Evolutionary conservation across 2,113 vertebrate genomes (phyloP).

Genomic region (Thryonomys swinderianus): DNA sequence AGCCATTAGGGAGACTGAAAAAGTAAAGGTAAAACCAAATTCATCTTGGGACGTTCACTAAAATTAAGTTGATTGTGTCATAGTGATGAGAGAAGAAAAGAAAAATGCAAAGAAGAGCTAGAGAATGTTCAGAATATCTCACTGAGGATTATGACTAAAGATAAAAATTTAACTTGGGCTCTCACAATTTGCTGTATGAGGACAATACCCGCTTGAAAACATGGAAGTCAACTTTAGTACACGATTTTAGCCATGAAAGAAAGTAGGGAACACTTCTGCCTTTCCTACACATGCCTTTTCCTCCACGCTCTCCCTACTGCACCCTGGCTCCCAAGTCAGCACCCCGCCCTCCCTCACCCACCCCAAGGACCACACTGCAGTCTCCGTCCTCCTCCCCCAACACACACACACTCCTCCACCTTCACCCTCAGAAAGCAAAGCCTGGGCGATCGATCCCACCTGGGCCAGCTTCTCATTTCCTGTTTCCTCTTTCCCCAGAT

Average conservation of each 20-base stretch:
- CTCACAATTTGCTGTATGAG: not conserved
- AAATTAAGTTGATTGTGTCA: not conserved
- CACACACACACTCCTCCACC: not conserved
- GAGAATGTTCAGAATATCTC: not conserved
- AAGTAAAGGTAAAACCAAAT: not conserved
- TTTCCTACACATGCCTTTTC: not conserved
- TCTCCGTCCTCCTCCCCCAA: fast-evolving
- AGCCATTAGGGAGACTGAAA: not conserved
- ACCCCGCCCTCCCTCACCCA: not conserved
- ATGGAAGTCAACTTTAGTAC: not conserved
- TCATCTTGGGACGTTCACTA: not conserved
- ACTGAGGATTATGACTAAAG: not conserved
- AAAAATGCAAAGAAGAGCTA: not conserved
- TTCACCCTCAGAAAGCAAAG: not conserved
- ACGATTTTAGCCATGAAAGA: not conserved
- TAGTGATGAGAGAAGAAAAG: not conserved
- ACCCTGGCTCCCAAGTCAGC: not conserved
- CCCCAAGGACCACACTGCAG: not conserved
- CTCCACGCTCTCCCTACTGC: not conserved
- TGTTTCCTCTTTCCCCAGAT: not conserved
- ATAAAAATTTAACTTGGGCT: not conserved
- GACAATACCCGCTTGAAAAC: slow-evolving; percentile 3
- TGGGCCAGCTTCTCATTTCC: not conserved
- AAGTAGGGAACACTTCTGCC: not conserved
- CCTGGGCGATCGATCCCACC: not conserved